Evolutionary conservation across 2,888 invertebrate species (phyloP).

Genomic region (Limnephilus marmoratus): DNA sequence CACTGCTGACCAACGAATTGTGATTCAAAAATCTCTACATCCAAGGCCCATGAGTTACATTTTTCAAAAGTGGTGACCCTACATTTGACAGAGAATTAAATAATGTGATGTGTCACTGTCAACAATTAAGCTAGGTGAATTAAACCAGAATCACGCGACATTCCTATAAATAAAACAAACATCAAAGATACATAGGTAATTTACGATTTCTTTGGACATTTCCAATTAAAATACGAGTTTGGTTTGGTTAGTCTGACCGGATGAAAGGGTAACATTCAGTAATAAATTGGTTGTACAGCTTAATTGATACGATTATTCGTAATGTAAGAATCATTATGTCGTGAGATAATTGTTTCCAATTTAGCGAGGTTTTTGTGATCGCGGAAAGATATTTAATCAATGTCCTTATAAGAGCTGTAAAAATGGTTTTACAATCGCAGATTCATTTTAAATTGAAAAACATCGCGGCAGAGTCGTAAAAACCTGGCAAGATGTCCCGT

Average conservation of each 20-base stretch:
- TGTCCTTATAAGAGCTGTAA: not conserved
- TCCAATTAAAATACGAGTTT: conserved; percentile 3
- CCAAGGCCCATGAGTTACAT: not conserved
- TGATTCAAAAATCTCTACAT: not conserved
- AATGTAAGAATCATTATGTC: not conserved
- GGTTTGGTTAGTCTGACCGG: not conserved
- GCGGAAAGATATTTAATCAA: too few relatives aligned
- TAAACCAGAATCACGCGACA: not conserved
- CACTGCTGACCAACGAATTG: not conserved
- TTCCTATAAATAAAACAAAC: conserved; percentile 29
- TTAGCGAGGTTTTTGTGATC: not conserved
- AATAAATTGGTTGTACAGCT: not conserved
- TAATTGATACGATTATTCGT: conserved; percentile 13
- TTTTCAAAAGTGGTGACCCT: not conserved
- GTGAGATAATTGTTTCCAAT: not conserved
- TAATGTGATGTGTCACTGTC: conserved; percentile 15
- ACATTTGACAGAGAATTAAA: not conserved
- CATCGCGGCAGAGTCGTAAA: not conserved
- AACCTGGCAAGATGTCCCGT: not conserved
- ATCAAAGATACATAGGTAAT: conserved; percentile 20
- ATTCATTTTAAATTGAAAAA: not conserved
- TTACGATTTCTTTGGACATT: conserved; percentile 20
- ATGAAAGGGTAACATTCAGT: not conserved
- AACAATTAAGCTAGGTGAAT: conserved; percentile 18
- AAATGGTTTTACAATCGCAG: not conserved